Conservation (phyloP, 2,113 vertebrate species). For the Rhinoptilus africanus region DNA sequence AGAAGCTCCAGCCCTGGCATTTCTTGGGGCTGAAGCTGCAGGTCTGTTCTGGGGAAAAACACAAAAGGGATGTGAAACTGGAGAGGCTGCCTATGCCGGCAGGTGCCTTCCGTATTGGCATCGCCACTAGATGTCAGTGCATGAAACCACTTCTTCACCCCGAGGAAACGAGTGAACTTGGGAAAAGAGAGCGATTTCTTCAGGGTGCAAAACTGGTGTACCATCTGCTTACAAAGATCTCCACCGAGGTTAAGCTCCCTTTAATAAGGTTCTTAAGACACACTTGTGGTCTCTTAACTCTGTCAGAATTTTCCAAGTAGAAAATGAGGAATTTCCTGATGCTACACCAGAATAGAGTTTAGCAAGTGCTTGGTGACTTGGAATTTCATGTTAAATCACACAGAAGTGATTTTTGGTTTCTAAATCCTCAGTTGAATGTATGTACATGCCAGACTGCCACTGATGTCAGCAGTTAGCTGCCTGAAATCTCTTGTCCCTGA, state of each 20-base stretch:
- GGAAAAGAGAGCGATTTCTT: too few species aligned
- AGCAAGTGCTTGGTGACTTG: neutral
- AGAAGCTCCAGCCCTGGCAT: neutral
- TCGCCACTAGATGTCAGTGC: slow-evolving; percentile 66
- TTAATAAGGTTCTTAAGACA: neutral
- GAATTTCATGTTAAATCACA: neutral
- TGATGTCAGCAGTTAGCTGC: neutral
- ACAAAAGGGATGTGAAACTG: neutral
- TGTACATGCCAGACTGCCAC: neutral
- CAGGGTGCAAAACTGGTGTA: neutral
- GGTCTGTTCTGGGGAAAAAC: neutral
- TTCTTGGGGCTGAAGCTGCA: neutral
- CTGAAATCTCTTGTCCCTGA: too few species aligned
- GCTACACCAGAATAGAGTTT: neutral
- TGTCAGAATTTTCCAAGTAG: neutral
- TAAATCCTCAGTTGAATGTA: neutral
- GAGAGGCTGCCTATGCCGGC: rapidly evolving
- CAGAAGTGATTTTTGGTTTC: neutral
- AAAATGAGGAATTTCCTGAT: neutral
- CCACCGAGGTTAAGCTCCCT: neutral
- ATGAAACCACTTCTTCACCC: neutral
- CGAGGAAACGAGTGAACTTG: rapidly evolving
- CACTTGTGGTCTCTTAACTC: neutral
- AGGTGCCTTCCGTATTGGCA: neutral
- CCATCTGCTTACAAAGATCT: neutral